These are phyloP conservation scores for Gobio gobio DNA, from an alignment of 2,113 vertebrate genomes.

Conservation along the genomic window DNA sequence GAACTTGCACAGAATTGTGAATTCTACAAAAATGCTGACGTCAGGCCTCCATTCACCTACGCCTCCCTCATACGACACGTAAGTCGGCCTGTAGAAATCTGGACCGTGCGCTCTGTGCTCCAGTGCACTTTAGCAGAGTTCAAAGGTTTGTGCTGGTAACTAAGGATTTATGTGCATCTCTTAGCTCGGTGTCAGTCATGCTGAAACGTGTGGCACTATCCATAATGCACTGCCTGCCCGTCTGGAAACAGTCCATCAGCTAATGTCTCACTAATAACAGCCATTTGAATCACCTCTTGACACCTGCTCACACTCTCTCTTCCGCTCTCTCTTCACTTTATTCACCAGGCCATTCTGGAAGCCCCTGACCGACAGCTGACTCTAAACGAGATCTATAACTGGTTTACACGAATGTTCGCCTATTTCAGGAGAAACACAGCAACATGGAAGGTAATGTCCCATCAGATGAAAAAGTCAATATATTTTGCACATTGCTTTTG, in stretches of 20 bases:
- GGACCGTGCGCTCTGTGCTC: neutral
- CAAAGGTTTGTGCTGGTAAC: slow-evolving; percentile 29
- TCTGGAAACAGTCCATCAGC: slow-evolving; percentile 56
- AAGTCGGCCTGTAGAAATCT: slow-evolving; percentile 62
- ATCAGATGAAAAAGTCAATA: neutral
- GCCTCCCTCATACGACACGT: slow-evolving; percentile 99
- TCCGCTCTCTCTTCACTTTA: slow-evolving; percentile 21
- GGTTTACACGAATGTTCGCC: slow-evolving; percentile 99
- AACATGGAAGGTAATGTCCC: slow-evolving; percentile 93
- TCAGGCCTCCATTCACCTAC: slow-evolving; percentile 97
- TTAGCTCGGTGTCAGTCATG: slow-evolving; percentile 32
- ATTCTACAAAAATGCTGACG: slow-evolving; percentile 99
- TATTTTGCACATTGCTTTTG: neutral
- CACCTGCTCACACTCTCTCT: slow-evolving; percentile 29
- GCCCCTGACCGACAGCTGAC: slow-evolving; percentile 98
- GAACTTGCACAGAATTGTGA: slow-evolving; percentile 99
- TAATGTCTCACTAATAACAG: slow-evolving; percentile 56
- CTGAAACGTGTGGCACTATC: slow-evolving; percentile 40
- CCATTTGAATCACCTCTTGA: slow-evolving; percentile 47
- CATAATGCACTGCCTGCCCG: slow-evolving; percentile 33
- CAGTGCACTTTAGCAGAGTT: neutral
- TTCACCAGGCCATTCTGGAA: slow-evolving; percentile 93
- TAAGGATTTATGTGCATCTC: slow-evolving; percentile 45
- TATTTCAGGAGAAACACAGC: slow-evolving; percentile 99
- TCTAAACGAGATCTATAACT: slow-evolving; percentile 99